Evolutionary conservation across 1,140 invertebrate genomes (phyloP), one percentile per base, ranked within the genome.

Genomic region (Drosophila yakuba): DNA sequence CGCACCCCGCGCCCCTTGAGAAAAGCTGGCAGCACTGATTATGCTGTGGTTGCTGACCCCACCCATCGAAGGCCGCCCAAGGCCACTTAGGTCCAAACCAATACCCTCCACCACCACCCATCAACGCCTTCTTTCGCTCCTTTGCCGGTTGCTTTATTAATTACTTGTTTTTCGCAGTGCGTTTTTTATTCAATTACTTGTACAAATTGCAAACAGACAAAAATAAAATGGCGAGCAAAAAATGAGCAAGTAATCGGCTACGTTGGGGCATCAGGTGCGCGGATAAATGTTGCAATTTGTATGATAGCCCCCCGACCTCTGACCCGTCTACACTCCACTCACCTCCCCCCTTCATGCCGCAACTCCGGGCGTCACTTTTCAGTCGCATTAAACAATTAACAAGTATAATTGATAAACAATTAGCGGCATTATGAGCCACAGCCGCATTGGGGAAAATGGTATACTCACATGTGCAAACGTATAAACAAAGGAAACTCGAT

Each of bases 391-490:
- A 88, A 75, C 75, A 86, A 86, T 86, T 86, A 86, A 79, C 79
- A 88, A 83, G 63, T 79, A 79, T 79, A 86, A 86, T 86, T 86
- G 84, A 86, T 88, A 83, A 88, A 79, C 83, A 86, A 86, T 86
- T 86, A 82, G 78, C 51, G 78, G 63, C 74, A 66, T 72, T 71
- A 54, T 63, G 50, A 74, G 15, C 28, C 32, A 71, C 32, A 71
- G 55, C 74, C 64, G 36, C 73, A 78, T 17, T 23, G 17, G 50
- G 11, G 32, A 45, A 54, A 57, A 25, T 47, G 43, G 14, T 6
- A 8, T 14, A 50, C 10, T 32, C 39, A 25, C 17, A 50, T 28
- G 38, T 32, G 36, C 14, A 15, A 25, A 11, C 11, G 48, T 28
- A 71, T 28, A 61, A 73, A 60, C 41, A 54, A 52, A 41, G 35